Conservation (phyloP, 2,113 vertebrate species). For the Terrapene triunguis region DNA sequence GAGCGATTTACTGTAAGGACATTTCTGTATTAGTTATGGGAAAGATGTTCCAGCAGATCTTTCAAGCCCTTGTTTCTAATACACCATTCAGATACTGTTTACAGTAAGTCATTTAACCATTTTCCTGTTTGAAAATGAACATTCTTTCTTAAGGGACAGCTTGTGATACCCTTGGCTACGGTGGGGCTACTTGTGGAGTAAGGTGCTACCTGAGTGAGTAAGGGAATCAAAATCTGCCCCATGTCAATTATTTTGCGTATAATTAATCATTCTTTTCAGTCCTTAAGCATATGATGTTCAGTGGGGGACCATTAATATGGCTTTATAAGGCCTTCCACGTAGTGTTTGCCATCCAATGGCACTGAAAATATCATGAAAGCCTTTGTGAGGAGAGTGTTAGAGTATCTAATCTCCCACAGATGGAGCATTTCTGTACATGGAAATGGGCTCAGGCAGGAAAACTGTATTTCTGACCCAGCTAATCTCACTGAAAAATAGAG, state of each 20-base stretch:
- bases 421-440: not conserved
- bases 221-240: not conserved
- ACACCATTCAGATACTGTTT: not conserved
- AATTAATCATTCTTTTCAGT: not conserved
- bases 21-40: not conserved
- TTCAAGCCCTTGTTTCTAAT: not conserved
- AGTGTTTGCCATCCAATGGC: not conserved
- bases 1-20: not conserved
- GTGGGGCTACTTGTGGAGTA: not conserved
- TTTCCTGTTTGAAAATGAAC: not conserved
- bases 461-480: not conserved
- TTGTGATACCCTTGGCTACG: not conserved
- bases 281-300: no score
- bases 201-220: not conserved
- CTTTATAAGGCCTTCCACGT: not conserved
- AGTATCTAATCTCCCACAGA: no score
- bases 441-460: not conserved
- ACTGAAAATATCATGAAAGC: not conserved
- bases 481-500: not conserved
- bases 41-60: not conserved
- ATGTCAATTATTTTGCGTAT: not conserved
- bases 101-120: no score
- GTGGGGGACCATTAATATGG: no score
- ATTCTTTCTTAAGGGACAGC: not conserved
- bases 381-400: no score